phyloP scores from a whole-genome alignment of 2,888 invertebrate genomes.

The Cactoblastis cactorum region DNA sequence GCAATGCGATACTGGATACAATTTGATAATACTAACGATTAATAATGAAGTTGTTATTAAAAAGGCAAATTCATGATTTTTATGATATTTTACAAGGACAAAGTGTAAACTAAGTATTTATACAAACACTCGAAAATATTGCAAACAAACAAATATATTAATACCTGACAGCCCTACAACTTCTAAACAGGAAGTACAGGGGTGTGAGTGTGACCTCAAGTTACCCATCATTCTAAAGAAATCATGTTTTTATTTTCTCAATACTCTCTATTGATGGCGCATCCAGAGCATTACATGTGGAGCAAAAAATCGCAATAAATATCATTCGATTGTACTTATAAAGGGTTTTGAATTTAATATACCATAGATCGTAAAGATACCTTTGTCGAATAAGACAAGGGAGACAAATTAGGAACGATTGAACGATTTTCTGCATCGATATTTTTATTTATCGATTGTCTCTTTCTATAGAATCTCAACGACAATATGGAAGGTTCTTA shows the following conservation, averaged over 20 bases:
- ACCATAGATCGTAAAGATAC: slow-evolving; percentile 56
- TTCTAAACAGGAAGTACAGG: slow-evolving; percentile 70
- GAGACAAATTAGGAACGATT: slow-evolving; percentile 45
- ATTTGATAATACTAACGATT: too few species aligned
- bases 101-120: too few species aligned
- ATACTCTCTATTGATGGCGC: slow-evolving; percentile 45
- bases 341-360: slow-evolving; percentile 76
- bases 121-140: too few species aligned
- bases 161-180: slow-evolving; percentile 49
- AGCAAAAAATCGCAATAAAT: slow-evolving; percentile 74
- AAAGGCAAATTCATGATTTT: too few species aligned
- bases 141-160: neutral
- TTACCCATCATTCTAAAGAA: slow-evolving; percentile 63
- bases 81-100: too few species aligned
- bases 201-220: slow-evolving; percentile 78
- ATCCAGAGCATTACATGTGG: slow-evolving; percentile 67
- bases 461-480: slow-evolving; percentile 30
- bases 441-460: slow-evolving; percentile 35
- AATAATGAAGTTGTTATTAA: too few species aligned
- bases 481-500: slow-evolving; percentile 40
- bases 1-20: too few species aligned
- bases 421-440: slow-evolving; percentile 37
- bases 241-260: slow-evolving; percentile 37
- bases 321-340: slow-evolving; percentile 74
- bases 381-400: slow-evolving; percentile 44